Percentiles rank a stretch among this genome's conserved stretches.
These are phyloP conservation scores for Hydrolagus affinis DNA, from an alignment of 2,113 vertebrate species.

Conservation along the genomic window DNA sequence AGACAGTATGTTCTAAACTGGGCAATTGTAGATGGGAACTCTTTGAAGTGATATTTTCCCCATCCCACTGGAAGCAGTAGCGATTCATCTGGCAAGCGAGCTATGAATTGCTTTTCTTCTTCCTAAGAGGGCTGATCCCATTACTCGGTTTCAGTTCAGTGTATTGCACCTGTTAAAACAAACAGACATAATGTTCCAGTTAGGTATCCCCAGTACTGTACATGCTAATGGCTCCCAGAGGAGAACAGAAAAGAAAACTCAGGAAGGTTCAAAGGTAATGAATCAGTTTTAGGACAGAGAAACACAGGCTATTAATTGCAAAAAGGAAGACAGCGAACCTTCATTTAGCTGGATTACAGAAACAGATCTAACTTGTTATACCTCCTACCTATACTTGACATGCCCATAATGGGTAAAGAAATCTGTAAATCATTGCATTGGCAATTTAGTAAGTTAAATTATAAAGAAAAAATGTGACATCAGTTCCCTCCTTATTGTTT, in stretches of 20 bases:
- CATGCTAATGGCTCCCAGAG: constrained; percentile 83
- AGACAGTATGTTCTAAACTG: background rate
- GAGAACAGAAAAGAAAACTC: constrained; percentile 64
- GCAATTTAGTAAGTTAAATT: background rate
- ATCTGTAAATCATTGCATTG: background rate
- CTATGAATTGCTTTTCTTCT: constrained; percentile 61
- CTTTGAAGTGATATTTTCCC: background rate
- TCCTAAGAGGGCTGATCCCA: constrained; percentile 68
- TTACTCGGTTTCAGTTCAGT: constrained; percentile 66
- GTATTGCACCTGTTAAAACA: constrained; percentile 97
- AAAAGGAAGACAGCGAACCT: constrained; percentile 75
- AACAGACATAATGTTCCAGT: constrained; percentile 68
- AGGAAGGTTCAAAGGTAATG: constrained; percentile 85
- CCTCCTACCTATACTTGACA: background rate
- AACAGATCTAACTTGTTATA: background rate
- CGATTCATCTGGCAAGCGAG: background rate
- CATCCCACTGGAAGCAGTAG: background rate
- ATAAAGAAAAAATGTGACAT: background rate
- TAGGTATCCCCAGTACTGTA: constrained; percentile 78
- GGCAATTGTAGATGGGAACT: constrained; percentile 5
- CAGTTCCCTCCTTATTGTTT: background rate
- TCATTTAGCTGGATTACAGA: background rate
- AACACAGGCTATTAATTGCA: constrained; percentile 95
- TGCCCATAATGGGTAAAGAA: background rate
- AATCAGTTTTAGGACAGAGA: constrained; percentile 97